Percentiles rank a stretch among this genome's conserved stretches.
These are phyloP conservation scores for Chaenogobius annularis DNA, from an alignment of 2,113 vertebrate species.

Conservation along the genomic window DNA sequence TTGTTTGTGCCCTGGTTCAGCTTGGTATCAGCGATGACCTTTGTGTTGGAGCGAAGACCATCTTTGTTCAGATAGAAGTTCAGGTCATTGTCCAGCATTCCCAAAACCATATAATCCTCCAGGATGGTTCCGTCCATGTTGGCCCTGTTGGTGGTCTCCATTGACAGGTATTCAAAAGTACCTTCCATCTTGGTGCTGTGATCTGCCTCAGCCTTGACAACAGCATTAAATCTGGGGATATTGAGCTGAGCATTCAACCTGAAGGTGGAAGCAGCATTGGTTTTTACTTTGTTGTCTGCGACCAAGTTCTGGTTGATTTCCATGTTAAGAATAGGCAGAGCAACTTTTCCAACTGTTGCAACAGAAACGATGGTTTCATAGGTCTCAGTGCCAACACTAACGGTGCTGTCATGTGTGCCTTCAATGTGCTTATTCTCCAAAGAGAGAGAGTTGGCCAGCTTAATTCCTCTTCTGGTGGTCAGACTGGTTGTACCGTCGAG, in stretches of 20 bases:
- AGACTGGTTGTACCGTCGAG: conserved; percentile 87
- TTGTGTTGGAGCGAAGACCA: conserved; percentile 78
- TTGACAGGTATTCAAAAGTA: conserved; percentile 77
- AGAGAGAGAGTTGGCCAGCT: conserved; percentile 85
- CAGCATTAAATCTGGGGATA: conserved; percentile 69
- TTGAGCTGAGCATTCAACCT: conserved; percentile 78
- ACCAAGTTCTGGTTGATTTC: conserved; percentile 84
- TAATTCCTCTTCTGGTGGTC: conserved; percentile 84
- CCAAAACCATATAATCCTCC: conserved; percentile 72
- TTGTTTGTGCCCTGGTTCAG: conserved; percentile 59
- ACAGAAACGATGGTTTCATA: conserved; percentile 74
- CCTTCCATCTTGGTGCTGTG: conserved; percentile 82
- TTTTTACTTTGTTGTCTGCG: conserved; percentile 81
- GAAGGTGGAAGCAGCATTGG: conserved; percentile 76
- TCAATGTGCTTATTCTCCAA: conserved; percentile 80
- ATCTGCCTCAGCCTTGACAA: conserved; percentile 72
- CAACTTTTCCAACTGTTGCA: conserved; percentile 74
- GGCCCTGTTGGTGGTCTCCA: conserved; percentile 77
- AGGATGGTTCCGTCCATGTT: conserved; percentile 77
- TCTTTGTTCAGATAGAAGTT: conserved; percentile 81
- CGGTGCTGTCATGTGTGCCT: conserved; percentile 84
- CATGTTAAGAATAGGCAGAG: conserved; percentile 72
- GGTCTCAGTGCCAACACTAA: conserved; percentile 79
- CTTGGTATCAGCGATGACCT: conserved; percentile 74
- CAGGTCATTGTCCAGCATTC: conserved; percentile 78